These are phyloP conservation scores for Fukomys damarensis DNA, from an alignment of 2,113 vertebrate species.

Conservation along the genomic window DNA sequence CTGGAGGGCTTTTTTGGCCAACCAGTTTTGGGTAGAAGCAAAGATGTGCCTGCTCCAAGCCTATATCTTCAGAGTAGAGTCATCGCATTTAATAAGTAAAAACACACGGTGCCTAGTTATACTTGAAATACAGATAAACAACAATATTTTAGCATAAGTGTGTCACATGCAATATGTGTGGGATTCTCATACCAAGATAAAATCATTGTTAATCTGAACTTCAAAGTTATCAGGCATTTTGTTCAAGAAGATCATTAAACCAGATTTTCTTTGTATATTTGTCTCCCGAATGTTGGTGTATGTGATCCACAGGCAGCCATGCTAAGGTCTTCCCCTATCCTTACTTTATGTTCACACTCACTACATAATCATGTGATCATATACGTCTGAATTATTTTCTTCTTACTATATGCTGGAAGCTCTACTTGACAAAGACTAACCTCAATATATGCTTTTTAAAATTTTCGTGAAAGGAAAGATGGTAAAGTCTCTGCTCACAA, in stretches of 20 bases:
- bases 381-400: background rate
- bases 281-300: background rate
- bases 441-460: background rate
- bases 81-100: background rate
- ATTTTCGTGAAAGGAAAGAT: background rate
- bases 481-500: background rate
- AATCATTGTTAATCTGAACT: background rate
- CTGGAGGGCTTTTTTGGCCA: background rate
- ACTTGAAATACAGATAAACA: conserved; percentile 11
- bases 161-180: background rate
- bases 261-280: background rate
- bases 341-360: background rate
- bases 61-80: background rate
- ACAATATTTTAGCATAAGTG: background rate
- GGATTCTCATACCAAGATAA: background rate
- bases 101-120: background rate
- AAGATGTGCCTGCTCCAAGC: background rate
- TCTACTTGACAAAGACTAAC: background rate
- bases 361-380: background rate
- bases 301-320: background rate
- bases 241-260: background rate
- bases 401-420: background rate
- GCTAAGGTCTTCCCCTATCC: background rate
- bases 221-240: background rate
- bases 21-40: background rate